Conservation (phyloP, 2,113 vertebrate species). For the Seriola quinqueradiata region DNA sequence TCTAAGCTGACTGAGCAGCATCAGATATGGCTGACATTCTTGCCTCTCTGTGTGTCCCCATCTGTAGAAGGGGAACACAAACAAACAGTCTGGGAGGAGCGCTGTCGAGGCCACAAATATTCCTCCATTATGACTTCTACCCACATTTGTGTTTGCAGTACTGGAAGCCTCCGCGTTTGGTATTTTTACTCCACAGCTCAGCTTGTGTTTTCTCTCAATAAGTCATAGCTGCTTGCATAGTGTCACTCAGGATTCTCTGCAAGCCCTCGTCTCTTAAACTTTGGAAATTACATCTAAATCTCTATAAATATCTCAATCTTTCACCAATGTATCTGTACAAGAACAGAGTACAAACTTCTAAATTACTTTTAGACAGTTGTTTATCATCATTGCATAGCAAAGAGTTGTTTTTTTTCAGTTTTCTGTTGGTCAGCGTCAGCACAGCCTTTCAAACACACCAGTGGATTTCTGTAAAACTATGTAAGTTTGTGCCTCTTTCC, state of each 20-base stretch:
- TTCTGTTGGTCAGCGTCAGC: not conserved
- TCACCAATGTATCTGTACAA: not conserved
- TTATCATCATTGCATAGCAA: not conserved
- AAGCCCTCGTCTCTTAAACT: constrained; percentile 2
- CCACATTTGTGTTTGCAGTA: constrained; percentile 65
- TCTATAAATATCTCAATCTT: not conserved
- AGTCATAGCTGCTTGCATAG: not conserved
- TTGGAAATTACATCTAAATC: not conserved
- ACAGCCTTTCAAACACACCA: not conserved
- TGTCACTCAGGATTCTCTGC: not conserved
- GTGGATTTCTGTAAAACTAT: constrained; percentile 6
- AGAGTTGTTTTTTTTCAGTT: not conserved
- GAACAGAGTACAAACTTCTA: not conserved
- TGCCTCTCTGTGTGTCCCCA: constrained; percentile 60
- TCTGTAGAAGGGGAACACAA: constrained; percentile 74
- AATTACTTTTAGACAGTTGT: not conserved
- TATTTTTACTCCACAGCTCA: constrained; percentile 44
- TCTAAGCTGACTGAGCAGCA: constrained; percentile 70
- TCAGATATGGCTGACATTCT: constrained; percentile 73
- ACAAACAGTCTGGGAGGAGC: constrained; percentile 78
- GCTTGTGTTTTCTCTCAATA: constrained; percentile 50
- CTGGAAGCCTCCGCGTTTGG: constrained; percentile 54
- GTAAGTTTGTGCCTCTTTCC: not conserved
- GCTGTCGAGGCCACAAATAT: constrained; percentile 74
- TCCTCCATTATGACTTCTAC: constrained; percentile 65